Conservation (phyloP, 2,113 vertebrate genomes). For the Caloenas nicobarica region DNA sequence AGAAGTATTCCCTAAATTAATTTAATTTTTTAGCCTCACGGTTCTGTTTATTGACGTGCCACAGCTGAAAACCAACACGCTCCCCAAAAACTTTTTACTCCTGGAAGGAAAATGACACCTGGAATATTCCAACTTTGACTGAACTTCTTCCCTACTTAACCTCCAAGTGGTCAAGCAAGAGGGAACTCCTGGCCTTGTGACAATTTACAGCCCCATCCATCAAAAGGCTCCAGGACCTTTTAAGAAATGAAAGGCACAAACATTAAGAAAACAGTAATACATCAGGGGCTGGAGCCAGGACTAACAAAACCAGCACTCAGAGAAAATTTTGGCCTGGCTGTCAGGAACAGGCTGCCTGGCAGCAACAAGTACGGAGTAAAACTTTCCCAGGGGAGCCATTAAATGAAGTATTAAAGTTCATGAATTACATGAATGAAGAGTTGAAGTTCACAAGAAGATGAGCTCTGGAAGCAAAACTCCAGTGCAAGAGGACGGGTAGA, state of each 20-base stretch:
- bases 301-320: not conserved
- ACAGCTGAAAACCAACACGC: not conserved
- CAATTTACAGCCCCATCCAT: not conserved
- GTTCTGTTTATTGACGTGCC: not conserved
- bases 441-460: not conserved
- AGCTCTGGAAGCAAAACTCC: not conserved
- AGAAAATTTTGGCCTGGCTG: not conserved
- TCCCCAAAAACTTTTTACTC: not conserved
- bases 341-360: not conserved
- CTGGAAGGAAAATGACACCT: not conserved
- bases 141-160: not conserved
- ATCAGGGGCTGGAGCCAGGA: not conserved
- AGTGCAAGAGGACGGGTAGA: not conserved
- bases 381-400: not conserved
- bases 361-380: not conserved
- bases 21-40: not conserved
- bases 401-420: not conserved
- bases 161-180: not conserved
- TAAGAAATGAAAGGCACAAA: not conserved
- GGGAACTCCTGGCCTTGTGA: not conserved
- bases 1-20: not conserved
- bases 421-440: not conserved
- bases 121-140: not conserved
- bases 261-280: not conserved
- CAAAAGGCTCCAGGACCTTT: not conserved